These are phyloP conservation scores for Mastigias papua DNA, from an alignment of 30 jellyfish, hydroid and myxozoan genomes.

Conservation along the genomic window DNA sequence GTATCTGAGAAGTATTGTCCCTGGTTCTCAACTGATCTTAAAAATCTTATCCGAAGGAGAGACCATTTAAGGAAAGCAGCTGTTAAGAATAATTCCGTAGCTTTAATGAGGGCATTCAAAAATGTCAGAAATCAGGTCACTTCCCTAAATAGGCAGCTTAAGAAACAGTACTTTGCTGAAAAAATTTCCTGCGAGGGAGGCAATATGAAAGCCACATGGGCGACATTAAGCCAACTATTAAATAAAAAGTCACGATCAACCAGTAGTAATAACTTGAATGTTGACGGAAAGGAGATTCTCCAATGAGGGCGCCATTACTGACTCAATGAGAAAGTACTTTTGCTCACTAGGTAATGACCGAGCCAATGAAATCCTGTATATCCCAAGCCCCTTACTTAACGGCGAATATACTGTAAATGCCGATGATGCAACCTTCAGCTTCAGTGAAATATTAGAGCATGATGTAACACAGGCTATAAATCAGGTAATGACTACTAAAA, in stretches of 20 bases:
- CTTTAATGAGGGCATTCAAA: not conserved
- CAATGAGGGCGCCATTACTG: not conserved
- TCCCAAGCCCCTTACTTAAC: not conserved
- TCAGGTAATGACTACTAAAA: not conserved
- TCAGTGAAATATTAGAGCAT: not conserved
- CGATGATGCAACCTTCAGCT: not conserved
- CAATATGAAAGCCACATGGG: not conserved
- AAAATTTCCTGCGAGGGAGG: not conserved
- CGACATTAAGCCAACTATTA: not conserved
- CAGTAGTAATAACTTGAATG: not conserved
- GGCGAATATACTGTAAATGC: slow-evolving; percentile 1
- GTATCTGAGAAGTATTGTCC: slow-evolving; percentile 4
- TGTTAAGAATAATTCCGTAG: not conserved
- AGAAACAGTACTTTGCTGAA: not conserved
- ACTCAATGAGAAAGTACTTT: not conserved
- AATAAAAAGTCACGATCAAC: not conserved
- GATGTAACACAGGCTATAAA: not conserved
- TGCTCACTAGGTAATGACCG: not conserved
- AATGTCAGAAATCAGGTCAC: not conserved
- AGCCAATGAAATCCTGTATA: not conserved
- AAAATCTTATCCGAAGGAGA: not conserved
- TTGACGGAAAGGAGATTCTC: not conserved
- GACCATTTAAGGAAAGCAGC: not conserved
- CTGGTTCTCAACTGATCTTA: slow-evolving; percentile 7
- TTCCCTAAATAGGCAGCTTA: not conserved